Percentiles rank a stretch among this genome's conserved stretches.
Conservation (phyloP, 2,113 vertebrate genomes). For the Psittacula cyanocephala region DNA sequence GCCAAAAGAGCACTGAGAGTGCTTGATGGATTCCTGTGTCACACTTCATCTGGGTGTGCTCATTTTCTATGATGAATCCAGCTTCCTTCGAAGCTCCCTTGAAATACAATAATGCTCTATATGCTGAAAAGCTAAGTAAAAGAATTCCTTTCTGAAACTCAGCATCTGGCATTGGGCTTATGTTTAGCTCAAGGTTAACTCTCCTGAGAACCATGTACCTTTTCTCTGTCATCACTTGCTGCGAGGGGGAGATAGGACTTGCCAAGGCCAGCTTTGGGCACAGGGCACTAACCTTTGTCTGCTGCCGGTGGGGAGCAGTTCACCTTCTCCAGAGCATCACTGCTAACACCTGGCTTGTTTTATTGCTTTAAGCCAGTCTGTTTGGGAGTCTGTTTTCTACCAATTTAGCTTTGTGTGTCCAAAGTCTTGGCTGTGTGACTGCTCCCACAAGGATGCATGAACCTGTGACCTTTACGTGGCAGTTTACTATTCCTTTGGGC, state of each 20-base stretch:
- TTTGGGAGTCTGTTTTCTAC: background rate
- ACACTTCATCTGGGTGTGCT: conserved; percentile 41
- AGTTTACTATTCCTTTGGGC: background rate
- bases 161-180: conserved; percentile 19
- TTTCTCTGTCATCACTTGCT: background rate
- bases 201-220: background rate
- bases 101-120: conserved; percentile 10
- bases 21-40: conserved; percentile 47
- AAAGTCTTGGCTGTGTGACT: background rate
- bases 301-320: conserved; percentile 22
- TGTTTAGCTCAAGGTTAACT: conserved; percentile 25
- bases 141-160: conserved; percentile 27
- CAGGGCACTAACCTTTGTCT: conserved; percentile 28
- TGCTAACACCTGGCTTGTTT: conserved; percentile 31
- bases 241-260: background rate
- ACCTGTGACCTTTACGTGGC: background rate
- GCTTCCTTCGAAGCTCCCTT: conserved; percentile 39
- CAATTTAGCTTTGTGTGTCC: background rate
- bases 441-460: background rate
- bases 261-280: conserved; percentile 17
- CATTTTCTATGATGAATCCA: conserved; percentile 32
- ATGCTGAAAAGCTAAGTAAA: conserved; percentile 20
- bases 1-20: background rate
- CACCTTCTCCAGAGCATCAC: background rate
- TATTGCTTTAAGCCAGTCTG: conserved; percentile 34